Evolutionary conservation across 2,797 vertebrate species (phyloP).

Genomic region (Tapera naevia): DNA sequence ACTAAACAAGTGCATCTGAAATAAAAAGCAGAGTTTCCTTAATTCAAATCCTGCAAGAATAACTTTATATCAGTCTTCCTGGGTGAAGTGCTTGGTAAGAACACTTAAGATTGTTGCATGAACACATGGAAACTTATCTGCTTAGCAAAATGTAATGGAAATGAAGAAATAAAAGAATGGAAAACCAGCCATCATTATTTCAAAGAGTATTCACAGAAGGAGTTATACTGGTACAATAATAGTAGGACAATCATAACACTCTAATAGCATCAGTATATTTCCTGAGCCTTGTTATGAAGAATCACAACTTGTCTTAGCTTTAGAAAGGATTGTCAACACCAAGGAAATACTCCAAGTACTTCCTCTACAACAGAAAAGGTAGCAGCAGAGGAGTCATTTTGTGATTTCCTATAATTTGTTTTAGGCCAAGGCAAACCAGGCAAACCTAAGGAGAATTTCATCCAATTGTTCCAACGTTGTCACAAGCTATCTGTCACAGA

Average conservation of each 20-base stretch:
- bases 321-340: constrained; percentile 30
- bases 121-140: not conserved
- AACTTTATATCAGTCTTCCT: not conserved
- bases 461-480: not conserved
- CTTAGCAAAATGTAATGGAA: constrained; percentile 37
- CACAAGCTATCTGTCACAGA: not conserved
- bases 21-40: not conserved
- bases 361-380: not conserved
- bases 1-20: not conserved
- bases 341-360: not conserved
- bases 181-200: constrained; percentile 1
- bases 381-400: not conserved
- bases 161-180: constrained; percentile 20
- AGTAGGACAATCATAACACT: not conserved
- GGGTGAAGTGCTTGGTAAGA: not conserved
- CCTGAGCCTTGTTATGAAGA: not conserved
- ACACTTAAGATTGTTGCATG: not conserved
- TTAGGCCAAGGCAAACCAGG: not conserved
- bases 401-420: not conserved
- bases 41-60: not conserved
- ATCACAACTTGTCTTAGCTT: not conserved
- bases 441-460: not conserved
- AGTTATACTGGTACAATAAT: constrained; percentile 9
- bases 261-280: not conserved
- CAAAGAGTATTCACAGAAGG: not conserved